These are phyloP conservation scores for Apodemus sylvaticus DNA, from an alignment of 2,113 vertebrate species.

Conservation along the genomic window DNA sequence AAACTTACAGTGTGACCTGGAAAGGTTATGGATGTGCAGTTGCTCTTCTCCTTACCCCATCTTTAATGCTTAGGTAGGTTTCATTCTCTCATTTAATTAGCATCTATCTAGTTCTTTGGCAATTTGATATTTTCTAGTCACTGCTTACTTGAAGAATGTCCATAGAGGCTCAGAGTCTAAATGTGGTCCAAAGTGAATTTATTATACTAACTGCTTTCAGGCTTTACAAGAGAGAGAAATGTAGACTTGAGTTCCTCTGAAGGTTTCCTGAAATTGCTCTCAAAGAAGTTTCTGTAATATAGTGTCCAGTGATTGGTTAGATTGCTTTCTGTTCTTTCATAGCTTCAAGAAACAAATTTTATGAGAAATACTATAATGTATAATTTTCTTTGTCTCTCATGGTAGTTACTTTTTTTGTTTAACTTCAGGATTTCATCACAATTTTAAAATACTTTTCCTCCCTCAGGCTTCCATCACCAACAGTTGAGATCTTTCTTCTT, in stretches of 20 bases:
- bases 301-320: not conserved
- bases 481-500: slow-evolving; percentile 50
- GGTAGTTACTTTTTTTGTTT: slow-evolving; percentile 23
- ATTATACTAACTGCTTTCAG: not conserved
- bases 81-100: slow-evolving; percentile 33
- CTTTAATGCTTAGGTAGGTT: not conserved
- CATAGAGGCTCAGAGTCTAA: slow-evolving; percentile 17
- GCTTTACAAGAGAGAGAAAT: slow-evolving; percentile 7
- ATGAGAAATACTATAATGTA: slow-evolving; percentile 3
- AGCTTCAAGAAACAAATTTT: slow-evolving; percentile 31
- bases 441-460: slow-evolving; percentile 2
- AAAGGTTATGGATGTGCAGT: not conserved
- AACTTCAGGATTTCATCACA: not conserved
- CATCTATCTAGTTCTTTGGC: slow-evolving; percentile 34
- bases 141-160: not conserved
- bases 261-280: slow-evolving; percentile 49
- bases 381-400: slow-evolving; percentile 31
- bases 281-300: slow-evolving; percentile 27
- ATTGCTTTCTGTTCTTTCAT: not conserved
- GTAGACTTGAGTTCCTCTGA: slow-evolving; percentile 20
- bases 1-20: not conserved
- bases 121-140: slow-evolving; percentile 11
- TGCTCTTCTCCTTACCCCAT: not conserved
- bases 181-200: slow-evolving; percentile 35
- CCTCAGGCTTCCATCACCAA: not conserved